Conservation (phyloP, 1,140 invertebrate species). For the Dermatophagoides farinae region DNA sequence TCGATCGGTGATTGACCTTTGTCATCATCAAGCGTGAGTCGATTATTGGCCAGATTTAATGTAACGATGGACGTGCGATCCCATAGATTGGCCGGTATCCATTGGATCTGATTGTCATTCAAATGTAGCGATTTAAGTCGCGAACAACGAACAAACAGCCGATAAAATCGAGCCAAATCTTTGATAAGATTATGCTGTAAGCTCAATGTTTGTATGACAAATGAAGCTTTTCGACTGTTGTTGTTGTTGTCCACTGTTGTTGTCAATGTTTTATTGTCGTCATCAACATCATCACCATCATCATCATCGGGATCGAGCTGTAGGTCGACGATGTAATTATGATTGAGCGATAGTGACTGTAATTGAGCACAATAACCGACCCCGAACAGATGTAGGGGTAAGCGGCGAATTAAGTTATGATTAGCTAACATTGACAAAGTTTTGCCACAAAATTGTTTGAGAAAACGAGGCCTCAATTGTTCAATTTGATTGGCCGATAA, state of each 20-base stretch:
- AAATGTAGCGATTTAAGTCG: constrained; percentile 55
- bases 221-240: neutral
- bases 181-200: constrained; percentile 21
- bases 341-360: constrained; percentile 47
- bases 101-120: constrained; percentile 48
- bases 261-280: neutral
- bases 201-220: neutral
- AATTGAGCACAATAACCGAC: constrained; percentile 14
- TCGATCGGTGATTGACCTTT: too few relatives aligned
- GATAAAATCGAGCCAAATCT: constrained; percentile 37
- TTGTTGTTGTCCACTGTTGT: neutral
- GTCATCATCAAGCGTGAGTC: constrained; percentile 2
- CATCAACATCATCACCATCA: neutral
- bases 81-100: constrained; percentile 35
- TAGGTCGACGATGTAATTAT: constrained; percentile 39
- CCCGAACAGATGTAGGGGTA: constrained; percentile 23
- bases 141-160: constrained; percentile 35
- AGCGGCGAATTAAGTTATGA: neutral
- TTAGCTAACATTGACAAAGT: neutral
- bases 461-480: neutral
- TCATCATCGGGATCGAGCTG: neutral
- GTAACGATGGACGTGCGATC: constrained; percentile 13
- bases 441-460: neutral
- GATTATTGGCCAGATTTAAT: constrained; percentile 16
- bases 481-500: constrained; percentile 5